Conservation (phyloP, 2,888 invertebrate species). For the Conistra vaccinii region DNA sequence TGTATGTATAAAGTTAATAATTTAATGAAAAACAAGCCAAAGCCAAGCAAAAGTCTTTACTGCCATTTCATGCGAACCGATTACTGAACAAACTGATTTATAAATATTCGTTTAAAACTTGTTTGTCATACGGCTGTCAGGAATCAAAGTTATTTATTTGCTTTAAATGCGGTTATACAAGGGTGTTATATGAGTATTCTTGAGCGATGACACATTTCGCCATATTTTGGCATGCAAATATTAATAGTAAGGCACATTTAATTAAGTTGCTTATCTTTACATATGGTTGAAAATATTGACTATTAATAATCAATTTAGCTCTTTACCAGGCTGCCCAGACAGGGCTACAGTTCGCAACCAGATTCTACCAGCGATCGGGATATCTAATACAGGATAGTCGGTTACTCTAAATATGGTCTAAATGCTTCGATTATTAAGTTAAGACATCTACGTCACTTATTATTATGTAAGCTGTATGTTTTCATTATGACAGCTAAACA, state of each 20-base stretch:
- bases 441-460: background rate
- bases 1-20: too few relatives aligned
- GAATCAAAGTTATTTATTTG: too few relatives aligned
- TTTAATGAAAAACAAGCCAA: too few relatives aligned
- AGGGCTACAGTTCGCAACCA: background rate
- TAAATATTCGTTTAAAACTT: constrained; percentile 3
- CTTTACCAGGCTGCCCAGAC: background rate
- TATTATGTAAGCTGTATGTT: constrained; percentile 20
- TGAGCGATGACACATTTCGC: too few relatives aligned
- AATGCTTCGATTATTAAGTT: background rate
- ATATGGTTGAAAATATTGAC: too few relatives aligned
- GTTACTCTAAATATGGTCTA: background rate
- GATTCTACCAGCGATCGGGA: background rate
- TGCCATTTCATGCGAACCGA: background rate
- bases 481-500: constrained; percentile 37
- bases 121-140: constrained; percentile 15
- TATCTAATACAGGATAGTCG: background rate
- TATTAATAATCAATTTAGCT: too few relatives aligned
- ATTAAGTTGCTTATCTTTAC: too few relatives aligned
- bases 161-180: too few relatives aligned
- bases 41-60: too few relatives aligned
- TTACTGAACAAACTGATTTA: background rate
- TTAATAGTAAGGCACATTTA: too few relatives aligned
- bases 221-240: too few relatives aligned
- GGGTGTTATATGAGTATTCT: too few relatives aligned